Evolutionary conservation across 1,140 invertebrate genomes (phyloP).

Genomic region (Monochamus saltuarius): DNA sequence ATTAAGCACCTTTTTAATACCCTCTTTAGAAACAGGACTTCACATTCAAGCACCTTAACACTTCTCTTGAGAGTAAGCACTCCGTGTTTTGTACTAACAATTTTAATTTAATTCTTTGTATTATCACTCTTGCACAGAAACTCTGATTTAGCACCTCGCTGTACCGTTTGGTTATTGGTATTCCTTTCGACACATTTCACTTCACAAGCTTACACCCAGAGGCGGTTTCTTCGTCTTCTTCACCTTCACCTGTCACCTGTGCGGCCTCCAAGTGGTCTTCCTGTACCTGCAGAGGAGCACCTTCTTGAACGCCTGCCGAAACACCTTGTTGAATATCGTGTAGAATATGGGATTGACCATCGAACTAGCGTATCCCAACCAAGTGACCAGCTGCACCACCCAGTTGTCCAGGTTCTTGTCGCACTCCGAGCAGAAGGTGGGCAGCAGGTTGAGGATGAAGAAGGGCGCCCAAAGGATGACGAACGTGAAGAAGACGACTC

Average conservation of each 20-base stretch:
- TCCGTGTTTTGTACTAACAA: too few relatives aligned
- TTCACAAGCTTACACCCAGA: slow-evolving; percentile 6
- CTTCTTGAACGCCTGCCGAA: slow-evolving; percentile 86
- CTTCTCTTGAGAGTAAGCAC: too few relatives aligned
- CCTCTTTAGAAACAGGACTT: too few relatives aligned
- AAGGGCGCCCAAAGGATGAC: slow-evolving; percentile 93
- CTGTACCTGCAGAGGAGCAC: slow-evolving; percentile 79
- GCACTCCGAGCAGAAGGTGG: slow-evolving; percentile 75
- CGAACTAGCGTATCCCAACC: slow-evolving; percentile 90
- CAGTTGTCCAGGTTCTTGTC: slow-evolving; percentile 71
- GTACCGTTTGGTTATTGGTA: not conserved
- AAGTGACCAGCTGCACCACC: slow-evolving; percentile 83
- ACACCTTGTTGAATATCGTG: slow-evolving; percentile 93
- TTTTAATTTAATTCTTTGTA: too few relatives aligned
- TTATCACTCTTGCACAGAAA: not conserved
- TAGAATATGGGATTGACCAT: slow-evolving; percentile 95
- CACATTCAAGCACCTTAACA: too few relatives aligned
- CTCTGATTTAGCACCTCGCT: not conserved
- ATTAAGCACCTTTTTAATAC: too few relatives aligned
- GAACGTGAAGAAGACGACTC: slow-evolving; percentile 91
- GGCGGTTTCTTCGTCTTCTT: slow-evolving; percentile 25
- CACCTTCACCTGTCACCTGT: slow-evolving; percentile 47
- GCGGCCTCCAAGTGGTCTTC: slow-evolving; percentile 58
- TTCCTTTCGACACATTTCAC: not conserved
- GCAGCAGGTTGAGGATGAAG: slow-evolving; percentile 84